Evolutionary conservation across 2,888 invertebrate genomes (phyloP), one percentile per base, ranked within the genome.

Genomic region (Rhagium mordax): DNA sequence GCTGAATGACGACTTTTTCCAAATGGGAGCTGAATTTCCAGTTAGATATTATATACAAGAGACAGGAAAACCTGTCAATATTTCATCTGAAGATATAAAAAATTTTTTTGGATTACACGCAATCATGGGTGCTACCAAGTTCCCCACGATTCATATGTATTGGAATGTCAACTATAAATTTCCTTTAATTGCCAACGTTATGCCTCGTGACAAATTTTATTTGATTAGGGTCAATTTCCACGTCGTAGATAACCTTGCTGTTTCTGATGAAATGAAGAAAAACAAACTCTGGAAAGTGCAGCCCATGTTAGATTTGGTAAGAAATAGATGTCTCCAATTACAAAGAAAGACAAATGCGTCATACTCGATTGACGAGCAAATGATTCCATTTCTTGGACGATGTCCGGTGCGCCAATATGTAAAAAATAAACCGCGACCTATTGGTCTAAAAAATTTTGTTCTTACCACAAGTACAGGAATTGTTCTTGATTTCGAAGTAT

Each of bases 361-460:
- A 7, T 49, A 16, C 66, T 53, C 49, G 3, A 82, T 82, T 53
- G 81, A 82, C 65, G 80, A 82, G 59, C n/a, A n/a, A n/a, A n/a
- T n/a, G n/a, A n/a, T n/a, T n/a, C n/a, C n/a, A n/a, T n/a, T n/a
- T n/a, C n/a, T 75, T 47, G 79, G 82, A 21, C 74, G 69, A 67
- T 81, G 62, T 74, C 78, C 59, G 4, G 47, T 78, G 5, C 70
- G 79, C 3, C 79, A 80, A 49, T 75, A 76, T 20, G 82, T 83
- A 4, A 78, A 78, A 71, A 83, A 81, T 71, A 84, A 84, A 72
- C 86, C 84, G 15, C 74, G 82, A 18, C 82, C 84, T 16, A 79
- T 77, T 24, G 85, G 85, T 1, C 74, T 86, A 18, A 86, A 86
- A 78, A 85, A 84, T 71, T 85, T 83, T 73, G 83, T 86, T 7